Evolutionary conservation across 2,888 invertebrate species (phyloP).

Genomic region (Isotomurus palustris): DNA sequence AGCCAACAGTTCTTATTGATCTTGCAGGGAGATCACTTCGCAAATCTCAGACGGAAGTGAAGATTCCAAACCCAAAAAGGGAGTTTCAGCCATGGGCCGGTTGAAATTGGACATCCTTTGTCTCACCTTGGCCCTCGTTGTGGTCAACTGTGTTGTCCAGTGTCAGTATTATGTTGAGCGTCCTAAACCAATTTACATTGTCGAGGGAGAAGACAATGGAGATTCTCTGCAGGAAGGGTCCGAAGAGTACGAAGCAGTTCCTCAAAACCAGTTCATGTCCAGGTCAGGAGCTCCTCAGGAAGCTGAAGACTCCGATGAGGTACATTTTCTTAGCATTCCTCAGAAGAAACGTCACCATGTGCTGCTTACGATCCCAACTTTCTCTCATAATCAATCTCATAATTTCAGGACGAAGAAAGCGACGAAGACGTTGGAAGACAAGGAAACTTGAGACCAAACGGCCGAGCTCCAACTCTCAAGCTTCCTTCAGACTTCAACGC

Average conservation of each 20-base stretch:
- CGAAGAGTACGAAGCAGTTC: not conserved
- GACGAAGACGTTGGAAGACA: not conserved
- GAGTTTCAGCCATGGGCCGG: conserved; percentile 4
- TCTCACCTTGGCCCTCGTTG: not conserved
- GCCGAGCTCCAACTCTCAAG: conserved; percentile 17
- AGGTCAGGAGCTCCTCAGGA: not conserved
- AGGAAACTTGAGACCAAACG: too few species aligned
- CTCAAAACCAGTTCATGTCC: not conserved
- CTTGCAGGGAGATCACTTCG: too few species aligned
- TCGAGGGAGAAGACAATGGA: not conserved
- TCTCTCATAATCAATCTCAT: too few species aligned
- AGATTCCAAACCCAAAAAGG: too few species aligned
- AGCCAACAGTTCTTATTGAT: too few species aligned
- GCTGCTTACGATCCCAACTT: too few species aligned
- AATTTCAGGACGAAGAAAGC: not conserved
- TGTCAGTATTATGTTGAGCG: conserved; percentile 4
- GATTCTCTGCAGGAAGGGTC: not conserved
- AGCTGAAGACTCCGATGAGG: not conserved
- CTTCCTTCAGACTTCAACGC: conserved; percentile 37
- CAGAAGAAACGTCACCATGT: too few species aligned
- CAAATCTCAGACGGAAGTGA: too few species aligned
- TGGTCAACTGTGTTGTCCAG: conserved; percentile 10
- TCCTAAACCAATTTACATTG: conserved; percentile 4
- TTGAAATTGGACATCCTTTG: conserved; percentile 1
- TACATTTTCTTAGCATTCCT: not conserved